Evolutionary conservation across 2,888 invertebrate genomes (phyloP).

Genomic region (Cylindroiulus punctatus): DNA sequence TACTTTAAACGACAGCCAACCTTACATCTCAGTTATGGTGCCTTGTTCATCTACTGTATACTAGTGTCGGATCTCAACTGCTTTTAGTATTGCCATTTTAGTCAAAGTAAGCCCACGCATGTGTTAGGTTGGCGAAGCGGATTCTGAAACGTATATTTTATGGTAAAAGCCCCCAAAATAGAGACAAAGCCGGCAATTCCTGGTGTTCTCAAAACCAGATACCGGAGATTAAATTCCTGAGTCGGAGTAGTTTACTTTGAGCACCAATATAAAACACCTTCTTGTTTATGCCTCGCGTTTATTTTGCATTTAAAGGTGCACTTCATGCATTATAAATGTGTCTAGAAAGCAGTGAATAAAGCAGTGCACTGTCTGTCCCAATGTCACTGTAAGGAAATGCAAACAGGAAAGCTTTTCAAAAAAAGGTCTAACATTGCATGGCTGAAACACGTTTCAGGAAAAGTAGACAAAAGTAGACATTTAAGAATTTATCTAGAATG

Average conservation of each 20-base stretch:
- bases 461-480: background rate
- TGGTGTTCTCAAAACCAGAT: background rate
- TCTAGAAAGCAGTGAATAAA: background rate
- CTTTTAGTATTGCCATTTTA: background rate
- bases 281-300: background rate
- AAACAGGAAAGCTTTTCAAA: background rate
- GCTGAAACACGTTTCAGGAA: background rate
- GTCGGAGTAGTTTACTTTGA: conserved; percentile 28
- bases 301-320: conserved; percentile 27
- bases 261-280: conserved; percentile 44
- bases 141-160: background rate
- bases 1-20: background rate
- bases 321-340: conserved; percentile 23
- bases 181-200: background rate
- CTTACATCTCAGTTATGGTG: background rate
- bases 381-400: background rate
- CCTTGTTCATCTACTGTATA: background rate
- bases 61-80: background rate
- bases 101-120: background rate
- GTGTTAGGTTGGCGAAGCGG: background rate
- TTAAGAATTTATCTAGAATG: background rate
- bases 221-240: conserved; percentile 44
- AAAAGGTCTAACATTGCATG: background rate
- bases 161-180: conserved; percentile 17
- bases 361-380: background rate